Conservation (phyloP, 2,888 invertebrate genomes). For the Tanypteryx hageni region DNA sequence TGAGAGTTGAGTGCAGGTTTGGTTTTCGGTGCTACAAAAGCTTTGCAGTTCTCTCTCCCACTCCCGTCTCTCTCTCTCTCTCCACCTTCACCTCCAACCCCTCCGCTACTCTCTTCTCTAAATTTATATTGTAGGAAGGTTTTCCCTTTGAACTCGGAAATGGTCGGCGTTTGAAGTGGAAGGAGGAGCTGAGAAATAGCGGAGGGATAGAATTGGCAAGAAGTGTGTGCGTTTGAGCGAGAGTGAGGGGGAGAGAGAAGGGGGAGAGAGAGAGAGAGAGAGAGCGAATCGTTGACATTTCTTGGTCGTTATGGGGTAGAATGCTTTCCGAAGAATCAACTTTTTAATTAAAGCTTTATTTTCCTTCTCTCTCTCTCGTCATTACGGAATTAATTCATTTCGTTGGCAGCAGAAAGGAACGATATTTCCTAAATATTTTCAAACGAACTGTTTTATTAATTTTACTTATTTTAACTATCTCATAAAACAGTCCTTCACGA, state of each 20-base stretch:
- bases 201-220: slow-evolving; percentile 43
- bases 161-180: background rate
- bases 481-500: too few species aligned
- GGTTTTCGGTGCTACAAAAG: background rate
- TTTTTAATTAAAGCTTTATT: too few species aligned
- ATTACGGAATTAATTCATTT: too few species aligned
- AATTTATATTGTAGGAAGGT: slow-evolving; percentile 24
- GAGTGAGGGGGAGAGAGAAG: slow-evolving; percentile 6
- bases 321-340: too few species aligned
- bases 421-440: too few species aligned
- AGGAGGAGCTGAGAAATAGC: background rate
- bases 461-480: too few species aligned
- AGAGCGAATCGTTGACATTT: background rate
- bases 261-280: background rate
- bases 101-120: background rate
- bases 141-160: background rate
- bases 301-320: too few species aligned
- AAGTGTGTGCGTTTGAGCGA: background rate
- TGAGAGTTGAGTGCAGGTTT: background rate
- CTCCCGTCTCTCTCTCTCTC: background rate
- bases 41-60: background rate
- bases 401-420: too few species aligned
- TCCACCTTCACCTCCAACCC: background rate
- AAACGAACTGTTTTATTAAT: too few species aligned
- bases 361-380: too few species aligned